Evolutionary conservation across 1,140 invertebrate genomes (phyloP).

Genomic region (Drosophila azteca): DNA sequence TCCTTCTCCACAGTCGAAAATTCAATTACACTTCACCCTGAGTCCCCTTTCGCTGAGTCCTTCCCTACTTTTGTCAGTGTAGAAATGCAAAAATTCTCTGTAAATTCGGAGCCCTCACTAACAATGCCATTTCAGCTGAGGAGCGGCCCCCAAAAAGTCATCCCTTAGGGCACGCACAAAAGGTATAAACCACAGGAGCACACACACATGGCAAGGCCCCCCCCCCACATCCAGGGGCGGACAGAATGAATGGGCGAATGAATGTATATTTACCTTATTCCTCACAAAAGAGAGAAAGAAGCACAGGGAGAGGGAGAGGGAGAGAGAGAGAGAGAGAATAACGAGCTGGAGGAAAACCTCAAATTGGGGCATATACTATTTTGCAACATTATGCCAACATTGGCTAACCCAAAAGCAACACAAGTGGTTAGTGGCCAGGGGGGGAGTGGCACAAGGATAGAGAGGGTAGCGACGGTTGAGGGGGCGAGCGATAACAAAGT

Average conservation of each 20-base stretch:
- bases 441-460: neutral
- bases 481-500: slow-evolving; percentile 59
- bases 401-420: slow-evolving; percentile 61
- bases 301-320: neutral
- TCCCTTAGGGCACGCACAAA: slow-evolving; percentile 64
- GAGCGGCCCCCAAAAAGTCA: slow-evolving; percentile 13
- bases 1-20: neutral
- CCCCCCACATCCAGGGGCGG: too few relatives aligned
- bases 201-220: slow-evolving; percentile 1
- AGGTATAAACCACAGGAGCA: slow-evolving; percentile 53
- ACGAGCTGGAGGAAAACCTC: slow-evolving; percentile 35
- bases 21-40: neutral
- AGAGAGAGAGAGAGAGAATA: slow-evolving; percentile 2
- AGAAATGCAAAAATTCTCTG: slow-evolving; percentile 40
- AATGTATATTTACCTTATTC: slow-evolving; percentile 73
- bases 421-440: neutral
- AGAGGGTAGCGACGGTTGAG: neutral
- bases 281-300: slow-evolving; percentile 11
- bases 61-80: slow-evolving; percentile 15
- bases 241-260: slow-evolving; percentile 27
- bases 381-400: slow-evolving; percentile 60
- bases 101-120: slow-evolving; percentile 36
- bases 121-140: slow-evolving; percentile 28
- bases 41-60: neutral
- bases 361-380: slow-evolving; percentile 67